Evolutionary conservation across 2,888 invertebrate species (phyloP), one percentile per base, ranked within the genome.

Genomic region (Phrixothrix hirtus): DNA sequence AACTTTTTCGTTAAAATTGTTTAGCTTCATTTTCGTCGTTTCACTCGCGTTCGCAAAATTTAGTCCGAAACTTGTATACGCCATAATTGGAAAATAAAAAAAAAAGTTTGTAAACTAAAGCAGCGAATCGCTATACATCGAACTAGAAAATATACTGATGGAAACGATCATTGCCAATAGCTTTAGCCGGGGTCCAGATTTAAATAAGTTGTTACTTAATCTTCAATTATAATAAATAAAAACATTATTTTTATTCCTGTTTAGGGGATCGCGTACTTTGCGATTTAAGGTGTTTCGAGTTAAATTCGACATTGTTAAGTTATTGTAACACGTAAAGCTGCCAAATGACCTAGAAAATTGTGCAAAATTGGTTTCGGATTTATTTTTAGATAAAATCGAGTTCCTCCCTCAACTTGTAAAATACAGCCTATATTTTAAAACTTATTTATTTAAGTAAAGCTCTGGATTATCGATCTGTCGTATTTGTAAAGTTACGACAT

Each of bases 201-300:
- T 61, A 61, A 63, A 61, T 63, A 60, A 60, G 60, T 57, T 52
- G 58, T 63, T 63, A 61, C 63, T 61, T 61, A 63, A 63, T 56
- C 55, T 49, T 29, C 41, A 53, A 53, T 49, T 55, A 49, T 44
- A 21, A 44, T 39, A 44, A 21, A 32, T 37, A 42, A 45, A 29
- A 37, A 6, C 34, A 14, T 13, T 32, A 6, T 32, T 32, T 13
- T 13, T 7, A 13, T 13, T 14, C 5, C 3, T 11, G 2, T 11
- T 13, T 7, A 7, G 7, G 21, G n/a, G n/a, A n/a, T n/a, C n/a
- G n/a, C n/a, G n/a, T n/a, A n/a, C n/a, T n/a, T n/a, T n/a, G n/a
- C n/a, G n/a, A n/a, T n/a, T n/a, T n/a, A n/a, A n/a, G n/a, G n/a
- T n/a, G n/a, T n/a, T n/a, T n/a, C n/a, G n/a, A n/a, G n/a, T n/a